Conservation (phyloP, 2,797 vertebrate species). For the Alca torda region DNA sequence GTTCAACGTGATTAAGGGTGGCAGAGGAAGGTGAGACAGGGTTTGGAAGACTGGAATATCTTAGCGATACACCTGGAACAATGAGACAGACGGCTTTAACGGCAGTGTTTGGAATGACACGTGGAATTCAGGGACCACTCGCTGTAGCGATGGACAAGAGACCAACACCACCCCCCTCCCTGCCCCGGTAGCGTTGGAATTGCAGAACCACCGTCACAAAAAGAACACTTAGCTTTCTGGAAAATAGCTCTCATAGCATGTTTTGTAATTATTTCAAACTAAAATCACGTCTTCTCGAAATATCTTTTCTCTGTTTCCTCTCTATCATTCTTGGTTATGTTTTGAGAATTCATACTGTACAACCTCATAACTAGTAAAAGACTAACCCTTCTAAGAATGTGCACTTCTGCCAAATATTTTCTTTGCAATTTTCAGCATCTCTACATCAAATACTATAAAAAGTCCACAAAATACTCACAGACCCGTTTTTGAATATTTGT, state of each 20-base stretch:
- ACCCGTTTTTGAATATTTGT: neutral
- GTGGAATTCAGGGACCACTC: neutral
- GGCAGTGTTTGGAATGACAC: neutral
- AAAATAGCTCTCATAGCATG: neutral
- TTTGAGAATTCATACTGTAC: neutral
- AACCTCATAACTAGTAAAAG: neutral
- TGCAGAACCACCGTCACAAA: neutral
- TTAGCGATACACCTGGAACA: neutral
- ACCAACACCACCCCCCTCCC: neutral
- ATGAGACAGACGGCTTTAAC: neutral
- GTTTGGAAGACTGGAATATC: neutral
- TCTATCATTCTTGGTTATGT: neutral
- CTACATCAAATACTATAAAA: neutral
- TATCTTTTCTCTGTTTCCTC: neutral
- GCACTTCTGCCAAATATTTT: neutral
- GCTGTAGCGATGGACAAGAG: neutral
- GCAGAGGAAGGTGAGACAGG: neutral
- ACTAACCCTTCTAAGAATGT: fast-evolving
- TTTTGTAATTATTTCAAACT: neutral
- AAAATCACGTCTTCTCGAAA: neutral
- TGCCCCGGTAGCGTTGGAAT: neutral
- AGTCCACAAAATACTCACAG: neutral
- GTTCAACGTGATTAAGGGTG: neutral
- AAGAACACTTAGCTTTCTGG: neutral
- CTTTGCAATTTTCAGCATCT: neutral